Base-by-base conservation (phyloP, 2,797 vertebrate species). In the Tachyglossus aculeatus region DNA sequence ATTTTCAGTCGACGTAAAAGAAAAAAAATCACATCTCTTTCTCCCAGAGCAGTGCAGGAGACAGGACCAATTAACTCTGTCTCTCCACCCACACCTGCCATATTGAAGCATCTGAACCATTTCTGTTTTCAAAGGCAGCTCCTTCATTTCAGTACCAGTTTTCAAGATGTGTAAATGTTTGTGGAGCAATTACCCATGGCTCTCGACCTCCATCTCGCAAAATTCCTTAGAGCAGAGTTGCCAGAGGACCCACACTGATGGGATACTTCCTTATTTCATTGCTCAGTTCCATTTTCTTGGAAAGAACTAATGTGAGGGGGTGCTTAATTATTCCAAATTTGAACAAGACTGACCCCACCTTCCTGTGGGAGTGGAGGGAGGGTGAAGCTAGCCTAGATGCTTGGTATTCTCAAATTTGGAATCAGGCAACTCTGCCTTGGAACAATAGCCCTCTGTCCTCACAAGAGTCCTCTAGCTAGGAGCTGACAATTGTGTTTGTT, bases 121-220 rank as follows among this genome's bases (percentile, higher is more conserved):
- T 74, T 54, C 60, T 47, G 27, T 68, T 53, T 68, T 15, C 31
- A 66, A 53, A 51, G 34, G 41, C 3, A 22, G 54, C 32, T 48
- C 31, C 50, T 70, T 58, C 14, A 37, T 73, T 74, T 71, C 54
- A 59, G 69, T 44, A 6, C 10, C 0, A 71, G 80, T 73, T 70
- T 74, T 61, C 25, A 33, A 69, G 61, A 53, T 62, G 72, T 70
- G 65, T 71, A 70, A 70, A n/a, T 62, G 56, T 76, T 83, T 80
- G 16, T 36, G 16, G 52, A 44, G 45, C 76, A 76, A 76, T 62
- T 40, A 67, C 67, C 24, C 10, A 31, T 25, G 40, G 29, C 60
- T 81, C 82, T 65, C 80, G 68, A 53, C 69, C 65, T 24, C 37
- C 63, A 43, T 58, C 48, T 88, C 57, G 83, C 51, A 54, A 50